Base-by-base conservation (phyloP, 2,113 vertebrate species). In the Crotalus viridis region DNA sequence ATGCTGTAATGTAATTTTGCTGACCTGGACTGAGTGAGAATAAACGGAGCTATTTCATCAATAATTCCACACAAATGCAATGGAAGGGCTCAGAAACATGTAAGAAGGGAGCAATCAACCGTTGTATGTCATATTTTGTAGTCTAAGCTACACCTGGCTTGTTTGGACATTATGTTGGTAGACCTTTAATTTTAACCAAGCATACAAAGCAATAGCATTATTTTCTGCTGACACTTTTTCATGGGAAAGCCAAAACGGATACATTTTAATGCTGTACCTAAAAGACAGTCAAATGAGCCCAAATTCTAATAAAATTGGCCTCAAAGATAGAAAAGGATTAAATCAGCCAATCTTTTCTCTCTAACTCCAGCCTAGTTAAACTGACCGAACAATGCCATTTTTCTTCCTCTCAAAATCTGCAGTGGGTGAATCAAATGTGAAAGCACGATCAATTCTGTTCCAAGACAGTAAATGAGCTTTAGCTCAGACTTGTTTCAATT, bases 381-480 rank as follows among this genome's bases (percentile, higher is more conserved):
- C 61, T 64, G 52, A 94, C 92, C 91, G 91, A 96, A 94, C 95
- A 94, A 91, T 54, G 94, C 95, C 91, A 96, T 96, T 97, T 97
- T 96, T 96, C 95, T 96, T 97, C 95, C 94, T 97, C 93, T 97
- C 96, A 85, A 92, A 95, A 94, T 59, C 95, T 94, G 95, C 94
- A 92, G 90, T 85, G 85, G 91, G 94, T 95, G 97, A 98, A 98
- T 98, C 96, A 97, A 97, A 98, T 93, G 97, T 95, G 97, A 98
- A 98, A 95, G 97, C 93, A 93, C 97, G 97, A 98, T 98, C 97
- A 98, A 97, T 98, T 98, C 94, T 94, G 89, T 81, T 97, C 95
- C 94, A 94, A 95, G 95, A 95, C 95, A 96, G 96, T 95, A 97
- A 97, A 97, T 96, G 97, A 97, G 96, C 93, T 97, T 97, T 95